Base-by-base conservation (phyloP, 2,888 invertebrate species). In the Acrobeloides nanus region DNA sequence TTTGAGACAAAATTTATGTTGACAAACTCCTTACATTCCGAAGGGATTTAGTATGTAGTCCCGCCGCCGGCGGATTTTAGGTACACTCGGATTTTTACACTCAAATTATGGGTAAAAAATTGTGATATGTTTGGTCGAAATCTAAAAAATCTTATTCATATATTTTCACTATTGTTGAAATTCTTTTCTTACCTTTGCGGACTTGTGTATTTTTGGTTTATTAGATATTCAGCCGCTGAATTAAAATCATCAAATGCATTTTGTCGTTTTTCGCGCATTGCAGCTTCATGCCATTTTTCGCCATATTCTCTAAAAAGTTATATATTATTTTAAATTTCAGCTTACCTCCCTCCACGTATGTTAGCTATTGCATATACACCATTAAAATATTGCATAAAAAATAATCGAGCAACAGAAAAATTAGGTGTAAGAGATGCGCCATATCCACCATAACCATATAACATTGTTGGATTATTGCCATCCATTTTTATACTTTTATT, bases 291-390 rank as follows among this genome's bases (percentile, higher is more conserved):
- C 95, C 95, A 97, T 5, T 67, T 73, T 76, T 92, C 88, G 33
- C 95, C 95, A 76, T 93, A 97, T 75, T 97, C 95, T 1, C 89
- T 88, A n/a, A n/a, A n/a, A n/a, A n/a, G n/a, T n/a, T n/a, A n/a
- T n/a, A n/a, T n/a, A n/a, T n/a, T n/a, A n/a, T n/a, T n/a, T n/a
- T n/a, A n/a, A n/a, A n/a, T n/a, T n/a, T n/a, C n/a, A n/a, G n/a
- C n/a, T n/a, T n/a, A n/a, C n/a, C n/a, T n/a, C 72, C 95, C 95
- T 44, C 95, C 95, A 38, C 95, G 81, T 46, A 95, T 84, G 78
- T 95, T 97, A 23, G 95, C 86, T 59, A 89, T 82, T 15, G 89
- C 93, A 55, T 87, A 81, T 42, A 92, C 81, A 1, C 92, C 93
- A 74, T 84, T 81, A 59, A 92, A 84, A 70, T 88, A 83, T 69